phyloP scores from a whole-genome alignment of 2,113 vertebrate genomes.

The Pavo muticus region DNA sequence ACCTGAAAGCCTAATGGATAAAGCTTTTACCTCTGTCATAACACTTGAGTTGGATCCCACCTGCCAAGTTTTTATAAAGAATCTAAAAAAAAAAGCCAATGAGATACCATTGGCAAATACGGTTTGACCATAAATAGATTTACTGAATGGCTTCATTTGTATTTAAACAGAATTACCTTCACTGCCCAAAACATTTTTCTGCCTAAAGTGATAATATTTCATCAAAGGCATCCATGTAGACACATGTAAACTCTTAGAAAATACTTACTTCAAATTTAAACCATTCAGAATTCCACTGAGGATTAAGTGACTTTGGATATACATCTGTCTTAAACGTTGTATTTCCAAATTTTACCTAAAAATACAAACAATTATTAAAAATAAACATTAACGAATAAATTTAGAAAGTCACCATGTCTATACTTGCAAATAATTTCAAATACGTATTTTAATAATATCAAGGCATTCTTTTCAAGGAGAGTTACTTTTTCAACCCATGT shows the following conservation, averaged over 20 bases:
- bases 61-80: not conserved
- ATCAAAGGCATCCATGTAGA: not conserved
- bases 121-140: not conserved
- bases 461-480: not conserved
- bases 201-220: not conserved
- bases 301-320: conserved; percentile 95
- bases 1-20: not conserved
- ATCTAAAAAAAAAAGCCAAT: not conserved
- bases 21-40: not conserved
- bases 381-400: not conserved
- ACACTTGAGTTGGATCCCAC: not conserved
- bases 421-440: not conserved
- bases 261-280: conserved; percentile 98
- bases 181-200: not conserved
- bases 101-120: not conserved
- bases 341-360: conserved; percentile 98
- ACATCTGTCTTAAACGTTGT: conserved; percentile 99
- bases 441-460: not conserved
- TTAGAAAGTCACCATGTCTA: not conserved
- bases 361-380: conserved; percentile 9
- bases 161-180: not conserved
- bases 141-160: not conserved
- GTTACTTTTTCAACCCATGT: not conserved
- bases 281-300: conserved; percentile 99
- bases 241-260: not conserved